Percentiles rank a stretch among this genome's conserved stretches.
Conservation (phyloP, 2,113 vertebrate genomes). For the Ptychochromis oligacanthus region DNA sequence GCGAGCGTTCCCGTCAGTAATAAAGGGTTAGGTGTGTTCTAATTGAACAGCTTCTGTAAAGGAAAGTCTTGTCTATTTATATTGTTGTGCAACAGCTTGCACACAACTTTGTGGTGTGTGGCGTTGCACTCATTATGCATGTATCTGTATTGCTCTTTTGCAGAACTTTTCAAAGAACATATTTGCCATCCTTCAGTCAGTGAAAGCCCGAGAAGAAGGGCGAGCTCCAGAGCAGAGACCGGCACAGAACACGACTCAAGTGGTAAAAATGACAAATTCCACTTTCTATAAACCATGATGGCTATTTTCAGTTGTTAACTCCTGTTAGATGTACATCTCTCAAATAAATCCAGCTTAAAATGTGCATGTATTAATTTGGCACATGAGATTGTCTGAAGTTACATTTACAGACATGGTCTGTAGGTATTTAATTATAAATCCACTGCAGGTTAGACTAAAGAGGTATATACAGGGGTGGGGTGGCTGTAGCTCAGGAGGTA, state of each 20-base stretch:
- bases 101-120: rapidly evolving
- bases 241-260: conserved; percentile 89
- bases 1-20: no score
- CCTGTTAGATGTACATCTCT: background rate
- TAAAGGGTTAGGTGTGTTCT: no score
- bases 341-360: background rate
- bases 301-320: background rate
- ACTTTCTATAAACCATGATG: background rate
- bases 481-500: no score
- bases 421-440: background rate
- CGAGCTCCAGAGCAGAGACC: conserved; percentile 95
- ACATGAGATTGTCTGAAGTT: background rate
- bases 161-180: conserved; percentile 99
- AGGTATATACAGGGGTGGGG: background rate
- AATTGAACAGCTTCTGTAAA: background rate
- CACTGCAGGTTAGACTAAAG: background rate
- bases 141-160: conserved; percentile 47
- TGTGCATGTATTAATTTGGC: background rate
- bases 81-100: background rate
- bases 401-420: background rate
- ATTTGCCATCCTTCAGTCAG: conserved; percentile 98
- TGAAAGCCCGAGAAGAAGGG: conserved; percentile 98
- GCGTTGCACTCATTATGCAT: background rate
- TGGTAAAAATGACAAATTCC: conserved; percentile 78
- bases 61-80: background rate